Conservation (phyloP, 1,140 invertebrate species). For the Drosophila kurseongensis region DNA sequence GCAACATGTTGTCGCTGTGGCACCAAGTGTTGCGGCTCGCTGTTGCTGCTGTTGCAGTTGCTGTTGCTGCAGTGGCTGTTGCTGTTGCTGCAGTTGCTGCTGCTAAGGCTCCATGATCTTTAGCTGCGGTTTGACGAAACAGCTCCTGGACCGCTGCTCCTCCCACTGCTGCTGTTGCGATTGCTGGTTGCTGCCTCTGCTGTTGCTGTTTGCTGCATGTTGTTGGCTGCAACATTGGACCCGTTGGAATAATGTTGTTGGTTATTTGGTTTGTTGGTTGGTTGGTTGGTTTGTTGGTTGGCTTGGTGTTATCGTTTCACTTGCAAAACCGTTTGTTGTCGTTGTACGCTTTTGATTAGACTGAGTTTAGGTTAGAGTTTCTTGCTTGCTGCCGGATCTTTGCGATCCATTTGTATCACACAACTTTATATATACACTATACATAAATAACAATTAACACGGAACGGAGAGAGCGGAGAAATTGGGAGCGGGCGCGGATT, state of each 20-base stretch:
- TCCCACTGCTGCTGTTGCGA: constrained; percentile 31
- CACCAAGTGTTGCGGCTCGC: constrained; percentile 40
- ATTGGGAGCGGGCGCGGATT: constrained; percentile 26
- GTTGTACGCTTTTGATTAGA: constrained; percentile 66
- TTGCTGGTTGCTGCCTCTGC: constrained; percentile 51
- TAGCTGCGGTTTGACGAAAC: constrained; percentile 34
- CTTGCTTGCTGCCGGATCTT: constrained; percentile 35
- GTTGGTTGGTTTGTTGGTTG: constrained; percentile 30
- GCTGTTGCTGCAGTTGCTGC: constrained; percentile 20
- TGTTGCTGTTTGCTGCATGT: constrained; percentile 75
- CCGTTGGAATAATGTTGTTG: constrained; percentile 63
- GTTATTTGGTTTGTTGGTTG: constrained; percentile 32
- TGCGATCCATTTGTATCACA: constrained; percentile 66
- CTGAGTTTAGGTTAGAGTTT: constrained; percentile 44
- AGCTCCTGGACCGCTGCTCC: constrained; percentile 22
- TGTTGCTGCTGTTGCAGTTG: constrained; percentile 23
- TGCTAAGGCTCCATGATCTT: constrained; percentile 53
- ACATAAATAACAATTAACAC: constrained; percentile 81
- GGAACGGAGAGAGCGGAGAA: constrained; percentile 47
- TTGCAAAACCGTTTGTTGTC: constrained; percentile 74
- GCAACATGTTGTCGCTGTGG: constrained; percentile 55
- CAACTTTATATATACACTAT: constrained; percentile 75
- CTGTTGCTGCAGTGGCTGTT: constrained; percentile 24
- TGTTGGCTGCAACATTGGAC: constrained; percentile 80
- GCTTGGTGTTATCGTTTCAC: constrained; percentile 66